Evolutionary conservation across 2,113 vertebrate genomes (phyloP), one percentile per base, ranked within the genome.

Genomic region (Nymphicus hollandicus): DNA sequence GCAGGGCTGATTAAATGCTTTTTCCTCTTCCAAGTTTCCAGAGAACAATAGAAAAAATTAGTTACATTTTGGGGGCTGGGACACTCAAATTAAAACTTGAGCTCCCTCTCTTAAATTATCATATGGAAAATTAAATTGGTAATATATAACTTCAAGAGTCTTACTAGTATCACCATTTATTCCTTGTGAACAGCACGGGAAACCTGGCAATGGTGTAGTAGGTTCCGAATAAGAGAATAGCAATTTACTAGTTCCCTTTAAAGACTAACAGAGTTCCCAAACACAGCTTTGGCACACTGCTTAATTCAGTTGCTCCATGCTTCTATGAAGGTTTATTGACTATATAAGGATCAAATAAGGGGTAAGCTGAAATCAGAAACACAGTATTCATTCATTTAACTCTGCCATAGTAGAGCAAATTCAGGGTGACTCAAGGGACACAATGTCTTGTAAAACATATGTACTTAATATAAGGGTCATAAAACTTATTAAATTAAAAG

Each of bases 401-500:
- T 98, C 92, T 82, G 90, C 91, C 97, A 89, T 96, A 97, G 96
- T 96, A 97, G 96, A 97, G 97, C 97, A 98, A 98, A 98, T 97
- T 97, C 97, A 98, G 98, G 99, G 98, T 99, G 98, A 99, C 97
- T 98, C 98, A 98, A 98, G 99, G 99, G 99, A 99, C 99, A 99
- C 96, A 93, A 93, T 97, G 98, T 98, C 99, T 99, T 99, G 98
- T 99, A 99, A 99, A 99, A 99, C 99, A 99, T 98, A 99, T 99
- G 99, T 98, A 99, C 98, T 99, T 99, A 98, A 99, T 99, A 99
- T 98, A 98, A 98, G 97, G 98, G 98, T 98, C 98, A 98, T 99
- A 99, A 99, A 99, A 99, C 98, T 98, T 99, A 98, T 98, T 99
- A 99, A 99, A 99, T 99, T 99, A 99, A 99, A 99, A 99, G 98